Evolutionary conservation across 2,888 invertebrate genomes (phyloP).

Genomic region (Plebejus argus): DNA sequence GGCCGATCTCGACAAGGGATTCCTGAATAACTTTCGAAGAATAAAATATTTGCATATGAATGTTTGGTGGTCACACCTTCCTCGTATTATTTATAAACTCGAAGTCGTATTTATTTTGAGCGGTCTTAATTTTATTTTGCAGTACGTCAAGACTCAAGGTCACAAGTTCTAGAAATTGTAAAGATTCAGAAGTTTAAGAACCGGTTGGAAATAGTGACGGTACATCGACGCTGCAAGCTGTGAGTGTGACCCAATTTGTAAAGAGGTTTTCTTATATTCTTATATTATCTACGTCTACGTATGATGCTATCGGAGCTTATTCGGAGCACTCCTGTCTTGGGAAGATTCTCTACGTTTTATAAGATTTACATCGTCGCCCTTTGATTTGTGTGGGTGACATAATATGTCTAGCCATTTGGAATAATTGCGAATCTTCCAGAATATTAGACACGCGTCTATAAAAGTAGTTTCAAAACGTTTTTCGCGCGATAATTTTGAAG

Average conservation of each 20-base stretch:
- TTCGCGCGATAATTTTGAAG: neutral
- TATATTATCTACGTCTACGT: too few relatives aligned
- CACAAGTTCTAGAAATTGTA: conserved; percentile 1
- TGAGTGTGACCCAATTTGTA: neutral
- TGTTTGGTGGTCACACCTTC: neutral
- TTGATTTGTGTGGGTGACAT: neutral
- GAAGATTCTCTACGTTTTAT: neutral
- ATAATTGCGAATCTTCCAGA: neutral
- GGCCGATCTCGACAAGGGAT: neutral
- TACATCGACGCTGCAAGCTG: neutral
- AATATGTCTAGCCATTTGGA: neutral
- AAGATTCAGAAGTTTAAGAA: neutral
- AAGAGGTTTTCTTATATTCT: neutral
- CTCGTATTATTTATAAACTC: neutral
- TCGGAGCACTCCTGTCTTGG: neutral
- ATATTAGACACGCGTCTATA: neutral
- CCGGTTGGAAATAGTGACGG: neutral
- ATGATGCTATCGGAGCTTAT: neutral
- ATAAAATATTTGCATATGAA: conserved; percentile 2
- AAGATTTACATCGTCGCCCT: neutral
- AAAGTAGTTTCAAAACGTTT: neutral
- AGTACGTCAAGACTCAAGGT: neutral
- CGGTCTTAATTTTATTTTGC: neutral
- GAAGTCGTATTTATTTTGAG: conserved; percentile 1
- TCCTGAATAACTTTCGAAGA: neutral